These are phyloP conservation scores for Sparus aurata DNA, from an alignment of 2,797 vertebrate species.

Conservation along the genomic window DNA sequence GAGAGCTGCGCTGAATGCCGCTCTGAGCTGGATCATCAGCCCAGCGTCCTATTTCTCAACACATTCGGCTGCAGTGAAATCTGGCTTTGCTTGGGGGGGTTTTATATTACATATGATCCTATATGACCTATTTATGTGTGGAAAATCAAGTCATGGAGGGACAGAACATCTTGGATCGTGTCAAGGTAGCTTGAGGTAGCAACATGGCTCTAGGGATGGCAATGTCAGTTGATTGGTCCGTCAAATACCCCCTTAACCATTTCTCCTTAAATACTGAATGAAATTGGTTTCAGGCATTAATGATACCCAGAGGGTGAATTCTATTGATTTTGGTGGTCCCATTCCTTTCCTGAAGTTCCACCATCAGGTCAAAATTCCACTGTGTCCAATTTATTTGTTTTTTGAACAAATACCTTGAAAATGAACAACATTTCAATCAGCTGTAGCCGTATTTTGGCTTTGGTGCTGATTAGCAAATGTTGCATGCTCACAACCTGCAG, in stretches of 20 bases:
- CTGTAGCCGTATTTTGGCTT: no score
- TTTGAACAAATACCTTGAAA: neutral
- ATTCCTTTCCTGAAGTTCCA: neutral
- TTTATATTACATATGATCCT: constrained; percentile 8
- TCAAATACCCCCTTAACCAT: neutral
- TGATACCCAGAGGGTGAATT: neutral
- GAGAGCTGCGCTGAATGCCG: constrained; percentile 3
- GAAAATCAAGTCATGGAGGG: no score
- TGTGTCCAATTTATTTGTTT: neutral
- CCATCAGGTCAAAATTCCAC: neutral
- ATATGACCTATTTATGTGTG: no score
- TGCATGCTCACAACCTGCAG: no score
- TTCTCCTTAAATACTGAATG: neutral
- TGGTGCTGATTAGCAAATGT: no score
- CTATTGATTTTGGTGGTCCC: no score
- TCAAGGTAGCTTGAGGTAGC: no score
- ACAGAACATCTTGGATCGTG: no score
- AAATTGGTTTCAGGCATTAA: neutral
- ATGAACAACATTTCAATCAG: neutral
- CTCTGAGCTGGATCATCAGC: constrained; percentile 38
- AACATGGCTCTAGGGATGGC: no score
- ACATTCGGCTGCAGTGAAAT: constrained; percentile 20
- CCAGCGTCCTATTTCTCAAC: constrained; percentile 22
- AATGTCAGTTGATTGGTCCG: no score
- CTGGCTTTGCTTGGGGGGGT: neutral